Evolutionary conservation across 2,113 vertebrate species (phyloP).

Genomic region (Myotis davidii): DNA sequence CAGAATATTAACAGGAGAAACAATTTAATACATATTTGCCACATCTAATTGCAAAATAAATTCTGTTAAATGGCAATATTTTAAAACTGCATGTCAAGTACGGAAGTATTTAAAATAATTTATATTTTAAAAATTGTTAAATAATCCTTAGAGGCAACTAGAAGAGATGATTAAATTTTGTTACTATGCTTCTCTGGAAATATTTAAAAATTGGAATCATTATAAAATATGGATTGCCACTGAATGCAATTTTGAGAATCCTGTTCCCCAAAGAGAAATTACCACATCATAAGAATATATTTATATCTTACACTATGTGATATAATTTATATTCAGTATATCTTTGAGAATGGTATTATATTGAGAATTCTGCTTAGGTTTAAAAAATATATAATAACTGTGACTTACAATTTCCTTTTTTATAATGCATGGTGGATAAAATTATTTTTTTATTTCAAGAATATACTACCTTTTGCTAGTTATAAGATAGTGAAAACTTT

Average conservation of each 20-base stretch:
- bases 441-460: background rate
- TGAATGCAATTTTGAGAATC: background rate
- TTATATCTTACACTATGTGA: background rate
- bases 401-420: background rate
- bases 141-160: background rate
- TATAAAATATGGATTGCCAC: background rate
- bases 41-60: constrained; percentile 23
- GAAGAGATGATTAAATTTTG: background rate
- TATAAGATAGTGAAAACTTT: background rate
- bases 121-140: constrained; percentile 30
- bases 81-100: constrained; percentile 31
- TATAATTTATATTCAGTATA: background rate
- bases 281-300: background rate
- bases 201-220: background rate
- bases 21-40: background rate
- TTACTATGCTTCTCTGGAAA: constrained; percentile 19
- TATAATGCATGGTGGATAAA: background rate
- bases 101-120: background rate
- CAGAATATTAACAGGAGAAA: background rate
- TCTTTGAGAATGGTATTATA: background rate
- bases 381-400: background rate
- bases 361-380: background rate
- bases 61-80: background rate
- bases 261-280: background rate
- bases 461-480: background rate